Base-by-base conservation (phyloP, 1,140 invertebrate genomes). In the Acarapis woodi region DNA sequence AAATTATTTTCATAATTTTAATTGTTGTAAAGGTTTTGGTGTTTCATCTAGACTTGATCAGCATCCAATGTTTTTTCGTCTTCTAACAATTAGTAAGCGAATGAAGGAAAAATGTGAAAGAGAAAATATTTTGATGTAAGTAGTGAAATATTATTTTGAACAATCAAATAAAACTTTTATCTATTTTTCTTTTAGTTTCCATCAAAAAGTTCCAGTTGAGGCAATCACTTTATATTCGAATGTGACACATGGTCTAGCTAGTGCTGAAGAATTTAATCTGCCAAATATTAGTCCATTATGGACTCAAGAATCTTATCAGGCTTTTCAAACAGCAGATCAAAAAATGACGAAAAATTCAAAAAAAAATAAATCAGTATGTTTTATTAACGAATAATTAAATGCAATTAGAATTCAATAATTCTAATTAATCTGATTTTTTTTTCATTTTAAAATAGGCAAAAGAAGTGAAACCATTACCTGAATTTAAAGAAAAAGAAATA, bases 111-210 rank as follows among this genome's bases (percentile, higher is more conserved):
- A 73, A 49, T 71, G 68, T 53, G 62, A 70, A 44, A 50, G 70
- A 43, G 71, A 73, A 54, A 73, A 73, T 57, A 63, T 65, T 42
- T 61, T 73, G 34, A 73, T 73, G 67, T 70, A 57, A 55, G 57
- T 52, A 32, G 29, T 8, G 28, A 32, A 26, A 19, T 43, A 21
- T 20, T 30, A 5, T 47, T 24, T 28, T 30, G 4, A 6, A 14
- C 42, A 4, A 12, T 30, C 23, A 25, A 26, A 18, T 21, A 10
- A 37, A 12, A 34, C 15, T 28, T 37, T 29, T 42, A 3, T 35
- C 20, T 33, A 43, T 38, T 42, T 9, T 25, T 6, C 19, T 41
- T 51, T 15, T 44, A 70, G 67, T 46, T 72, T 70, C 46, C 70
- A 73, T 48, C 63, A 73, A 46, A 66, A 62, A 48, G 55, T 71